Evolutionary conservation across 53 echinoderm and acorn worm species (phyloP).

Genomic region (Apostichopus leukothele): DNA sequence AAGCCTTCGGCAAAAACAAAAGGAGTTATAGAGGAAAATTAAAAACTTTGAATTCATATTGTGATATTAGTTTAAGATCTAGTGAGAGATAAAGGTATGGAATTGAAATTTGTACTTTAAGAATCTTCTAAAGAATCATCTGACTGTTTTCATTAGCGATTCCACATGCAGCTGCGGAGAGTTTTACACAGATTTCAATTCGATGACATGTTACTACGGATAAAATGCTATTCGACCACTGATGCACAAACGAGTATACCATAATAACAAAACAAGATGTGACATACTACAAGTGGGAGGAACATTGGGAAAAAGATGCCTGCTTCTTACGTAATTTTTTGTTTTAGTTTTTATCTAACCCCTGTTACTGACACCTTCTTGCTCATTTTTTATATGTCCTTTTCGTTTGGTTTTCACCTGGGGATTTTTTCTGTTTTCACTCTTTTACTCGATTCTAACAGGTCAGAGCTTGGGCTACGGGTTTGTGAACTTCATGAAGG

Average conservation of each 20-base stretch:
- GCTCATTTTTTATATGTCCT: constrained; percentile 44
- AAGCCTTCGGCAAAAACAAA: background rate
- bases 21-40: background rate
- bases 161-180: too few species aligned
- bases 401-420: constrained; percentile 61
- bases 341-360: constrained; percentile 47
- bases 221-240: too few species aligned
- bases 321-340: background rate
- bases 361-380: constrained; percentile 57
- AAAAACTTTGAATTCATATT: background rate
- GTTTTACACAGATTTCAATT: too few species aligned
- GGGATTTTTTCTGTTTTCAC: constrained; percentile 68
- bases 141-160: too few species aligned
- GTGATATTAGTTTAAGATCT: too few species aligned
- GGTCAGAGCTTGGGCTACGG: constrained; percentile 99
- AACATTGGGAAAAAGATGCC: background rate
- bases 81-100: too few species aligned
- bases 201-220: too few species aligned
- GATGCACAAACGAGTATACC: too few species aligned
- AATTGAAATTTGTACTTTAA: too few species aligned
- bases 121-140: too few species aligned
- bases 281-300: too few species aligned
- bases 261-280: too few species aligned
- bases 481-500: constrained; percentile 99
- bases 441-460: constrained; percentile 65